Evolutionary conservation across 2,113 vertebrate species (phyloP).

Genomic region (Bambusicola thoracicus): DNA sequence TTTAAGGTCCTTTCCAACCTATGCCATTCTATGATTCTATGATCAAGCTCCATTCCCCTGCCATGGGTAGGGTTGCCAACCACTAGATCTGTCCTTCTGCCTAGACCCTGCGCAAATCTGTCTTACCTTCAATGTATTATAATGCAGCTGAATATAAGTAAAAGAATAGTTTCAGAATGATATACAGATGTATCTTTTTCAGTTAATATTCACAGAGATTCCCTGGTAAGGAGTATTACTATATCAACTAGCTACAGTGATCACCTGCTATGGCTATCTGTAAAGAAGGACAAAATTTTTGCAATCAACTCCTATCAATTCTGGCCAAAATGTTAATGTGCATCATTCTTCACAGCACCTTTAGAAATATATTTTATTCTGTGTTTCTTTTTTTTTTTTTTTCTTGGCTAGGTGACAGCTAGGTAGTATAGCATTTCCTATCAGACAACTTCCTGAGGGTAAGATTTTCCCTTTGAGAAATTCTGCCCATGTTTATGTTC

Average conservation of each 20-base stretch:
- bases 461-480: neutral
- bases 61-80: too few species aligned
- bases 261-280: fast-evolving
- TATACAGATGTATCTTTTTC: neutral
- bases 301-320: neutral
- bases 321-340: neutral
- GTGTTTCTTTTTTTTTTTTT: neutral
- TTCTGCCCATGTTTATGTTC: neutral
- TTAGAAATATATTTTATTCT: neutral
- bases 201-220: neutral
- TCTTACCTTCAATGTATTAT: neutral
- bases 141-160: neutral
- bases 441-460: neutral
- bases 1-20: too few species aligned
- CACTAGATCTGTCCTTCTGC: neutral
- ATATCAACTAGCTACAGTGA: neutral
- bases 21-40: too few species aligned
- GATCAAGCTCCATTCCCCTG: too few species aligned
- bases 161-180: neutral
- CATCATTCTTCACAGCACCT: neutral
- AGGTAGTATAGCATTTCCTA: neutral
- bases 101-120: neutral
- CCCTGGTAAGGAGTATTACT: neutral
- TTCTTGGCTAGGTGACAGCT: neutral
- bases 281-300: neutral